These are phyloP conservation scores for Trematocara marginatum DNA, from an alignment of 2,113 vertebrate species.

Conservation along the genomic window DNA sequence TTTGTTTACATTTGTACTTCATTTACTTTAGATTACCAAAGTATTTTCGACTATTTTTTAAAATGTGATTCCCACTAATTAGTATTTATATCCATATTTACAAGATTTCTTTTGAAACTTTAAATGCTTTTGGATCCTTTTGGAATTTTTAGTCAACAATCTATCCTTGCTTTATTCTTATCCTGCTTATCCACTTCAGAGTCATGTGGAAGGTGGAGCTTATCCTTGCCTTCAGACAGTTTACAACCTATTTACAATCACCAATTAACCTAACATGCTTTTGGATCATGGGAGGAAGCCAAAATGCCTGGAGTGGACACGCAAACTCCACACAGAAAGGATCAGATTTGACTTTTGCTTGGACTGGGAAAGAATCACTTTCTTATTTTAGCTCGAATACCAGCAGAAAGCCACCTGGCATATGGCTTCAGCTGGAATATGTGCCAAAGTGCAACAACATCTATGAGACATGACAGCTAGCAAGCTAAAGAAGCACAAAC, in stretches of 20 bases:
- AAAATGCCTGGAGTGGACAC: background rate
- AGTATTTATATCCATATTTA: accelerated
- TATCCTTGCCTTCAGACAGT: background rate
- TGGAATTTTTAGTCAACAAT: background rate
- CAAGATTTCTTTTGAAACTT: background rate
- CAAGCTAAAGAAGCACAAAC: background rate
- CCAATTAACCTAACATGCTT: background rate
- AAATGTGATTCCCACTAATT: background rate
- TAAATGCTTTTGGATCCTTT: background rate
- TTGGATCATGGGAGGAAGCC: accelerated
- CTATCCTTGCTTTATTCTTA: background rate
- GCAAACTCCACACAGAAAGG: background rate
- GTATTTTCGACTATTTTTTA: background rate
- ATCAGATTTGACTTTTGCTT: background rate
- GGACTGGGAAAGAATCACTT: background rate
- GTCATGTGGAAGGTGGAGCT: background rate
- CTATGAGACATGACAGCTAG: background rate
- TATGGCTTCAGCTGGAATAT: background rate
- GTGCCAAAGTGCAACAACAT: background rate
- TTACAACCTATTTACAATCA: background rate
- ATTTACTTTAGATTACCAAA: background rate
- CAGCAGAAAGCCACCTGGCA: accelerated
- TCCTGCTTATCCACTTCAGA: background rate
- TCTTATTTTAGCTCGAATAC: background rate
- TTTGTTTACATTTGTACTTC: background rate